A percentile compares a stretch with the other conserved stretches of the same genome.
Evolutionary conservation across 2,888 invertebrate species (phyloP).

Genomic region (Apodemia zela): DNA sequence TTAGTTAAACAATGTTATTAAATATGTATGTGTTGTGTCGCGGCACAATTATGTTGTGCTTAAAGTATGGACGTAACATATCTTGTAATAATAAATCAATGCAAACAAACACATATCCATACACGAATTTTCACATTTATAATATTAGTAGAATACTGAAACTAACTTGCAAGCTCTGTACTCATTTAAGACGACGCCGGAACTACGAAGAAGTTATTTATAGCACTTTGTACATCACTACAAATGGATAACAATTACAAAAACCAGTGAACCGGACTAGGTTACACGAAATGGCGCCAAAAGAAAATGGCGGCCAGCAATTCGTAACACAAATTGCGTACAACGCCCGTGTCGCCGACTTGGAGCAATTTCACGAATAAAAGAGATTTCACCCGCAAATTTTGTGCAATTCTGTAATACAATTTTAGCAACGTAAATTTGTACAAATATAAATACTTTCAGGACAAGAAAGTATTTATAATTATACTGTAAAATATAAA

Average conservation of each 20-base stretch:
- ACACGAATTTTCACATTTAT: too few relatives aligned
- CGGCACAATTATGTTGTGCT: too few relatives aligned
- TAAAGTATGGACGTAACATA: too few relatives aligned
- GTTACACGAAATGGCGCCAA: constrained; percentile 12
- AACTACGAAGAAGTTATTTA: not conserved
- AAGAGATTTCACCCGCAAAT: constrained; percentile 22
- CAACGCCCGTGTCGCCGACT: constrained; percentile 36
- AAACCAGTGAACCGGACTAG: constrained; percentile 4
- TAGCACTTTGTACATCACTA: constrained; percentile 1
- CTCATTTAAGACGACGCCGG: not conserved
- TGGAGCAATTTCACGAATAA: constrained; percentile 29
- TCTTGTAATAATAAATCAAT: too few relatives aligned
- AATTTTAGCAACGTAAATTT: constrained; percentile 2
- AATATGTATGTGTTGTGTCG: too few relatives aligned
- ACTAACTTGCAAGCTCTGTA: not conserved
- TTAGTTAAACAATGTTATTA: too few relatives aligned
- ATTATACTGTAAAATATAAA: not conserved
- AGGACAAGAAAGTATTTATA: not conserved
- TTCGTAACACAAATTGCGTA: constrained; percentile 25
- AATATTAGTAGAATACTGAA: not conserved
- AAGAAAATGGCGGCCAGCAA: constrained; percentile 18
- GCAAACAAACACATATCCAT: too few relatives aligned
- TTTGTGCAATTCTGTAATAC: constrained; percentile 1
- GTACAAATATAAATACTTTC: not conserved
- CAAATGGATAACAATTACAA: constrained; percentile 4